Base-by-base conservation (phyloP, 2,888 invertebrate genomes). In the Perithous albicinctus region DNA sequence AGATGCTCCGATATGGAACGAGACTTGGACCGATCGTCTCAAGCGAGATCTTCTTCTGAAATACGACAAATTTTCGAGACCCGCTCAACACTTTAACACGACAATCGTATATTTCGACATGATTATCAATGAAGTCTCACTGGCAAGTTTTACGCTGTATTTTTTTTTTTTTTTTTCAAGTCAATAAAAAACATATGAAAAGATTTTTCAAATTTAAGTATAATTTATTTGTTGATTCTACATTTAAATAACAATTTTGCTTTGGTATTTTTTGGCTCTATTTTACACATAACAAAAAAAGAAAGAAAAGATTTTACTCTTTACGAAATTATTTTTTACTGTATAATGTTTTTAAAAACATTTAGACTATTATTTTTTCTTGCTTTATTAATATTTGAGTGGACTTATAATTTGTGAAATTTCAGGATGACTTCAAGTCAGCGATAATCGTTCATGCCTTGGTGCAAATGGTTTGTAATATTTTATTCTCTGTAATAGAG, bases 111-210 rank as follows among this genome's bases (percentile, higher is more conserved):
- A 86, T 29, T 92, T 96, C 56, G 94, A 94, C 32, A 89, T 97
- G 35, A 94, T 94, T 78, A 92, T 96, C 74, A 93, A 94, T 69
- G 96, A 96, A 89, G 93, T 96, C 38, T 94, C 95, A 85, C 90
- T 97, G 87, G 92, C 91, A 83, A 81, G 79, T 79, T 12, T 15
- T 7, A 23, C 8, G n/a, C n/a, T n/a, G 10, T 26, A n/a, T n/a
- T 43, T 43, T n/a, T n/a, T 43, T 12, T 12, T n/a, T n/a, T 4
- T 2, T 29, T 5, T 5, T 5, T 2, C 29, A 29, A 2, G 5
- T 29, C 5, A 29, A 29, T 4, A 29, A 29, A 29, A 29, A 29
- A 29, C 2, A 29, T 29, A 29, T 29, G 29, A 29, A 29, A 29
- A 29, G 5, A 29, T 29, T 2, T 29, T 29, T 29, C 29, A 4